Conservation (phyloP, 2,113 vertebrate species). For the Halichoerus grypus region DNA sequence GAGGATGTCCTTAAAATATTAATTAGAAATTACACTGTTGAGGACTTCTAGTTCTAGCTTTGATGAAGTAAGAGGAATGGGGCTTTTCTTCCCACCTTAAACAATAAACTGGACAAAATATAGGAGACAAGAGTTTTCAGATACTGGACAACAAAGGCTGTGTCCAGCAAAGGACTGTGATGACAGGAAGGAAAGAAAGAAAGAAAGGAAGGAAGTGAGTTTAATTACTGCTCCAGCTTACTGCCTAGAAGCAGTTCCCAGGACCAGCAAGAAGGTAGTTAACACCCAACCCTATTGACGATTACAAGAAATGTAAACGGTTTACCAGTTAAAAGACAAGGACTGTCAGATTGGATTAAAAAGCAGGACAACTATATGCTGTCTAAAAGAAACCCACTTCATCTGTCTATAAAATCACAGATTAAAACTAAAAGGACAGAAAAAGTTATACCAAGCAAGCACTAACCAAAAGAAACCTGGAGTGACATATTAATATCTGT, state of each 20-base stretch:
- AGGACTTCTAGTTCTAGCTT: not conserved
- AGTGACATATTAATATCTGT: not conserved
- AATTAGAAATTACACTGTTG: not conserved
- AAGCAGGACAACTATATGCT: not conserved
- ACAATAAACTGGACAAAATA: not conserved
- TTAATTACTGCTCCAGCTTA: not conserved
- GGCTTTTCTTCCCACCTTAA: not conserved
- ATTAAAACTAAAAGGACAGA: constrained; percentile 22
- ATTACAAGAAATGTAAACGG: not conserved
- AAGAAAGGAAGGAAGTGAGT: not conserved
- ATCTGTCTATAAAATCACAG: not conserved
- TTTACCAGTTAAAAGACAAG: constrained; percentile 16
- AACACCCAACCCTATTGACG: not conserved
- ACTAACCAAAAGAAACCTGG: not conserved
- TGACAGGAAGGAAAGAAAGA: not conserved
- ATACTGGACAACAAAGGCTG: not conserved
- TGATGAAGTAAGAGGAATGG: not conserved
- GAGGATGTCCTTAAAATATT: constrained; percentile 16
- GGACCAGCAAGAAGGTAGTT: not conserved
- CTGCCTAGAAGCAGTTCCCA: not conserved
- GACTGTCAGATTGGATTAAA: not conserved
- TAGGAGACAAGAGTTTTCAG: not conserved
- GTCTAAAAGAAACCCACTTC: not conserved
- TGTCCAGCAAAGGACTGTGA: not conserved
- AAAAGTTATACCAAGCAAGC: not conserved